Evolutionary conservation across 2,113 vertebrate genomes (phyloP).

Genomic region (Lepisosteus oculatus): DNA sequence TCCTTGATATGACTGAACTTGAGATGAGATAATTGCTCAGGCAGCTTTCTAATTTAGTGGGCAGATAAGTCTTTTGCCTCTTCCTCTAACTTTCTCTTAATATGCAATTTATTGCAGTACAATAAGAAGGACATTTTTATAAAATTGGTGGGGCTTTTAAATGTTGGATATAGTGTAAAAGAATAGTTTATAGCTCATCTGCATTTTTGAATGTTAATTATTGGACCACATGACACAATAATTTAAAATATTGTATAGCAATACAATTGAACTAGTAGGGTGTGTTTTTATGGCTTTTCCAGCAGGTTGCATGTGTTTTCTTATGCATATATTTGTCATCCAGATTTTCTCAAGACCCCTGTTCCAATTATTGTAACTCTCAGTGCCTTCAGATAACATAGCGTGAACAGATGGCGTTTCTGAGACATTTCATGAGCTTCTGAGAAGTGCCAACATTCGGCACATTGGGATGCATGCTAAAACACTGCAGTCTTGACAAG

Average conservation of each 20-base stretch:
- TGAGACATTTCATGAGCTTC: conserved; percentile 34
- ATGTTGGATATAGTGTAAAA: too few species aligned
- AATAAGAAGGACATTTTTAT: neutral
- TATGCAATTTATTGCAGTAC: conserved; percentile 17
- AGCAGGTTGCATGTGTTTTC: too few species aligned
- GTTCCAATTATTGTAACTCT: neutral
- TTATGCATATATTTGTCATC: too few species aligned
- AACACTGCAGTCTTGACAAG: neutral
- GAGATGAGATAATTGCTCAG: conserved; percentile 7
- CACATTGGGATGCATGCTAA: conserved; percentile 12
- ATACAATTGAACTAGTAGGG: too few species aligned
- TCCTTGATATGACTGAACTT: neutral
- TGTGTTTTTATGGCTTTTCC: too few species aligned
- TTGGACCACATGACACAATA: conserved; percentile 29
- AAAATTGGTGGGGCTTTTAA: too few species aligned
- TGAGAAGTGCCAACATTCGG: conserved; percentile 8
- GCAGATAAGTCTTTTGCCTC: conserved; percentile 40
- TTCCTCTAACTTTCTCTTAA: conserved; percentile 20
- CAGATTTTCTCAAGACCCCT: too few species aligned
- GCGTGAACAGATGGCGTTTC: conserved; percentile 54
- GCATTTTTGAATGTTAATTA: conserved; percentile 55
- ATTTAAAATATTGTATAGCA: too few species aligned
- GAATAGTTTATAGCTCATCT: conserved; percentile 37
- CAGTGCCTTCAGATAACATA: conserved; percentile 9
- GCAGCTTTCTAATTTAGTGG: neutral